These are phyloP conservation scores for Turritopsis rubra DNA, from an alignment of 30 jellyfish, hydroid and myxozoan species.

Conservation along the genomic window DNA sequence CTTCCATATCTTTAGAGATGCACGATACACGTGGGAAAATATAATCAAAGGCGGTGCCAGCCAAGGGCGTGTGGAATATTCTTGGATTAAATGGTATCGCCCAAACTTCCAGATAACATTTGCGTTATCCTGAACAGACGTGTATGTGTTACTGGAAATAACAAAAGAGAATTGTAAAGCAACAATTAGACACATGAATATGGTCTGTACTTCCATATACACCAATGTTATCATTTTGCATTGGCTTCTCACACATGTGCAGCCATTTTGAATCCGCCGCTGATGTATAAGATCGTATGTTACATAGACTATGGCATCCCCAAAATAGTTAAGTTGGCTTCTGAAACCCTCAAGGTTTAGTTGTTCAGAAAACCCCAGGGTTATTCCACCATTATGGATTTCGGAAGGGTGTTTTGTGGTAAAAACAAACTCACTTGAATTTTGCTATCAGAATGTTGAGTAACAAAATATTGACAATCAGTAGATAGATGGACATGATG, in stretches of 20 bases:
- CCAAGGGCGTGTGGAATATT: constrained; percentile 58
- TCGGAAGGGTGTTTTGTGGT: too few species aligned
- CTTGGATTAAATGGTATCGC: constrained; percentile 74
- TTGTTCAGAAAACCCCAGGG: too few species aligned
- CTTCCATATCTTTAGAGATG: neutral
- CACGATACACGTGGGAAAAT: constrained; percentile 33
- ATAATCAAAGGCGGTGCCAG: constrained; percentile 64
- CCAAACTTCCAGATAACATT: constrained; percentile 74
- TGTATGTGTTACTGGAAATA: constrained; percentile 57
- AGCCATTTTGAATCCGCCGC: too few species aligned
- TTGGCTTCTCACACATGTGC: too few species aligned
- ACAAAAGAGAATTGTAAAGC: neutral
- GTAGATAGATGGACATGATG: constrained; percentile 63
- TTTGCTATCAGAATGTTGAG: constrained; percentile 70
- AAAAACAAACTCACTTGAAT: constrained; percentile 53
- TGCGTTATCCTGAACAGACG: constrained; percentile 68
- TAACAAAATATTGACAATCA: constrained; percentile 59
- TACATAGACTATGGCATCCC: too few species aligned
- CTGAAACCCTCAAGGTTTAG: too few species aligned
- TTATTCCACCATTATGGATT: too few species aligned
- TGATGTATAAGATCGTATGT: too few species aligned
- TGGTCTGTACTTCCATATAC: too few species aligned
- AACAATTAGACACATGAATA: too few species aligned
- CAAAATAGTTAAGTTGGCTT: too few species aligned
- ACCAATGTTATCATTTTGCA: too few species aligned